Percentiles rank a stretch among this genome's conserved stretches.
Conservation (phyloP, 2,797 vertebrate genomes). For the Buceros bicornis region DNA sequence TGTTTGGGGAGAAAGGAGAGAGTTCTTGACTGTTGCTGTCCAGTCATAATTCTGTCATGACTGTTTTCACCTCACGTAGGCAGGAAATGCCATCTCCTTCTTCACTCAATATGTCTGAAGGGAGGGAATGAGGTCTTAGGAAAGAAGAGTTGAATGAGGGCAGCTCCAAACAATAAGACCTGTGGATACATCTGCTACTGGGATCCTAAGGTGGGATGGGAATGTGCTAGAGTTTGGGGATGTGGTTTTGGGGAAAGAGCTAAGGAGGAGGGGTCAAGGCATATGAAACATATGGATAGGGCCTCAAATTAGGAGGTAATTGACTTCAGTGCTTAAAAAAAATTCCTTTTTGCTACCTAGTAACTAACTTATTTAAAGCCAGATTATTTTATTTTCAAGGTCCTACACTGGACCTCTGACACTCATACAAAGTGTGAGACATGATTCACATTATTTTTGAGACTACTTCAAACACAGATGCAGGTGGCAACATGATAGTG, state of each 20-base stretch:
- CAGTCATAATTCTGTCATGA: background rate
- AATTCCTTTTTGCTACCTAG: background rate
- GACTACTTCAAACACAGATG: slow-evolving; percentile 54
- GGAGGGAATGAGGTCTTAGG: background rate
- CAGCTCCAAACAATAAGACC: background rate
- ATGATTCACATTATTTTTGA: slow-evolving; percentile 34
- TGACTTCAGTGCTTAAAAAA: background rate
- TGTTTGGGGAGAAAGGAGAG: background rate
- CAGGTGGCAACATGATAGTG: slow-evolving; percentile 51
- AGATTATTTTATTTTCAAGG: background rate
- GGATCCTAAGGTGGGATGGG: background rate
- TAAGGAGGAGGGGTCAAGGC: background rate
- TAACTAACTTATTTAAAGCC: background rate
- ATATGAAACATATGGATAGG: background rate
- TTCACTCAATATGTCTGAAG: background rate
- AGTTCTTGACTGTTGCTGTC: background rate
- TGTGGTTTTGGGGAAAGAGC: background rate
- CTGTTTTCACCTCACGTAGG: background rate
- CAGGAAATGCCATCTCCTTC: background rate
- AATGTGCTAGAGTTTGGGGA: background rate
- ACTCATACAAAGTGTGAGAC: slow-evolving; percentile 4
- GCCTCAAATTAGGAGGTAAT: background rate
- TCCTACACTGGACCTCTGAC: background rate
- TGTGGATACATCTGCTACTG: background rate
- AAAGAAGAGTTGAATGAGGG: background rate